These are phyloP conservation scores for Mystacides longicornis DNA, from an alignment of 2,888 invertebrate species.

Conservation along the genomic window DNA sequence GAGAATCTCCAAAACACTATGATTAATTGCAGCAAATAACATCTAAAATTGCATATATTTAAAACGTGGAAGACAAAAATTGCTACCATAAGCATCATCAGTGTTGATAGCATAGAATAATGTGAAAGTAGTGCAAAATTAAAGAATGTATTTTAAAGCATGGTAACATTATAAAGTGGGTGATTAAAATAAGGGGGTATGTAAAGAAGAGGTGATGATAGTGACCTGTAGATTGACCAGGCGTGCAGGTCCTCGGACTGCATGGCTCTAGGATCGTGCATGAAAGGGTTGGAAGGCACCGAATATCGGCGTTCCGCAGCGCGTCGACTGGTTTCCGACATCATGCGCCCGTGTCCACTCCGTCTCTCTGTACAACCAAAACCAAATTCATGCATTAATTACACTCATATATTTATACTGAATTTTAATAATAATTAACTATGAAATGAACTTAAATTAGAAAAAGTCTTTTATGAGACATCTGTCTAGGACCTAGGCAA, in stretches of 20 bases:
- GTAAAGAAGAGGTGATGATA: constrained; percentile 1
- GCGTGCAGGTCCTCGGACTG: constrained; percentile 90
- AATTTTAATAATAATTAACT: not conserved
- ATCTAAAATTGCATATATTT: too few relatives aligned
- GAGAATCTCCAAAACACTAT: too few relatives aligned
- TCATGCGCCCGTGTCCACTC: constrained; percentile 6
- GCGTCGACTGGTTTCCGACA: constrained; percentile 40
- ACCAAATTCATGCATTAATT: constrained; percentile 7
- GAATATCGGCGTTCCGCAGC: constrained; percentile 78
- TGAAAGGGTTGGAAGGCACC: constrained; percentile 70
- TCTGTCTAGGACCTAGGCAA: too few relatives aligned
- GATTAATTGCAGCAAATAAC: too few relatives aligned
- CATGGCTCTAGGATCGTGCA: constrained; percentile 63
- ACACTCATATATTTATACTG: constrained; percentile 3
- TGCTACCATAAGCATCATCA: too few relatives aligned
- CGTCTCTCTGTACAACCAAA: constrained; percentile 18
- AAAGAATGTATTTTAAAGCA: too few relatives aligned
- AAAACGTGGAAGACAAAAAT: too few relatives aligned
- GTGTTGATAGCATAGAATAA: too few relatives aligned
- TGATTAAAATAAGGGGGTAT: not conserved
- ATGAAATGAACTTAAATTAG: not conserved
- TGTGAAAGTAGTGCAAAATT: too few relatives aligned
- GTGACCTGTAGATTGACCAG: constrained; percentile 87
- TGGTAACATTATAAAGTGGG: not conserved
- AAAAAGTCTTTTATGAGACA: too few relatives aligned